A percentile compares a stretch with the other conserved stretches of the same genome.
These are phyloP conservation scores for Emmelina monodactyla DNA, from an alignment of 2,888 invertebrate genomes.

Conservation along the genomic window DNA sequence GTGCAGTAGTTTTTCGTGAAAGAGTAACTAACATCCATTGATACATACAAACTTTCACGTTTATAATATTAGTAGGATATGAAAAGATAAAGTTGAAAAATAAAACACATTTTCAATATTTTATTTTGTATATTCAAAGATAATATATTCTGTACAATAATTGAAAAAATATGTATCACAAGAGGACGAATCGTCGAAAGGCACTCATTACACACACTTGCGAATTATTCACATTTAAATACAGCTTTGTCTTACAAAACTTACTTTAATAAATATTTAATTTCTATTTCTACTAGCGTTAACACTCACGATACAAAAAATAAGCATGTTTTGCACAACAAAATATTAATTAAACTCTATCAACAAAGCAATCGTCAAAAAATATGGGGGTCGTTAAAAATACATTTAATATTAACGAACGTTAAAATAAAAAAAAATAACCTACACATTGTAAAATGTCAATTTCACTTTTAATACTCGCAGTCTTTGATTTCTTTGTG, in stretches of 20 bases:
- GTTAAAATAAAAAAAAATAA: slow-evolving; percentile 51
- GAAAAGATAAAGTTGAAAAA: too few relatives aligned
- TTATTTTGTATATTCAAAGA: slow-evolving; percentile 55
- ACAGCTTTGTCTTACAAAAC: slow-evolving; percentile 12
- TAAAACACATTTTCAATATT: slow-evolving; percentile 21
- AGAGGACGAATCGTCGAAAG: slow-evolving; percentile 58
- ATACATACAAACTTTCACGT: too few relatives aligned
- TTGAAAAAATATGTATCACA: slow-evolving; percentile 55
- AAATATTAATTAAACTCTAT: too few relatives aligned
- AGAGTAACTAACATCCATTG: too few relatives aligned
- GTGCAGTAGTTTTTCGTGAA: too few relatives aligned
- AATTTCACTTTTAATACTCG: slow-evolving; percentile 42
- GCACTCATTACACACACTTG: slow-evolving; percentile 32
- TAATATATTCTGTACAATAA: slow-evolving; percentile 59
- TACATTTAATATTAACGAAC: slow-evolving; percentile 18
- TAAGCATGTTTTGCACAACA: slow-evolving; percentile 16
- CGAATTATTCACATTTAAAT: slow-evolving; percentile 10
- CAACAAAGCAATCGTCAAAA: slow-evolving; percentile 54
- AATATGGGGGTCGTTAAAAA: slow-evolving; percentile 49
- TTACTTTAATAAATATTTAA: slow-evolving; percentile 10
- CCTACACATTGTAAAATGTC: slow-evolving; percentile 35
- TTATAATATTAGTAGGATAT: too few relatives aligned
- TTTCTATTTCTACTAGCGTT: slow-evolving; percentile 11
- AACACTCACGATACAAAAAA: background rate
- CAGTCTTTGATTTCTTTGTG: slow-evolving; percentile 66